Conservation (phyloP, 1,140 invertebrate genomes). For the Sesamia nonagrioides region DNA sequence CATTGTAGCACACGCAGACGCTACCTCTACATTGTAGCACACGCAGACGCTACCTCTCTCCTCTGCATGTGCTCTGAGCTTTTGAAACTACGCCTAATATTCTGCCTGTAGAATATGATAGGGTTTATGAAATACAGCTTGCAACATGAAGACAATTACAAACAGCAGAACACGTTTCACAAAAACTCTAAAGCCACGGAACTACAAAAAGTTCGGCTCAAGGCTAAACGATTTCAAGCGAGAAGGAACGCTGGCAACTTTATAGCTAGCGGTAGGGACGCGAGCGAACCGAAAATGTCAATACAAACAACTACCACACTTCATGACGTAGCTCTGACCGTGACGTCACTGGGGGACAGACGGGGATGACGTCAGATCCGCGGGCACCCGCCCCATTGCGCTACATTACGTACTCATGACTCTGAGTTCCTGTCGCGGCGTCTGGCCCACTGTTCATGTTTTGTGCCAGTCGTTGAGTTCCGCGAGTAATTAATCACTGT, state of each 20-base stretch:
- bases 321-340: neutral
- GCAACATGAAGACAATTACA: neutral
- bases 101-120: neutral
- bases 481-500: conserved; percentile 1
- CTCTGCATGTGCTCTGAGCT: neutral
- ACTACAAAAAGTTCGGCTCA: neutral
- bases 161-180: neutral
- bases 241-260: neutral
- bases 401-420: conserved; percentile 5
- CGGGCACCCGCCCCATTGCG: conserved; percentile 14
- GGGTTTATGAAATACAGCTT: neutral
- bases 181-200: neutral
- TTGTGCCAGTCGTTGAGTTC: neutral
- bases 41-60: neutral
- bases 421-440: neutral
- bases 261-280: neutral
- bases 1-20: neutral
- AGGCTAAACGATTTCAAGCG: neutral
- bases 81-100: neutral
- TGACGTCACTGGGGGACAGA: conserved; percentile 13
- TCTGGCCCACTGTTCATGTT: conserved; percentile 16
- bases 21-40: neutral
- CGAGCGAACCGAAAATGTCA: neutral
- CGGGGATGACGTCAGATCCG: conserved; percentile 2
- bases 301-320: neutral